Evolutionary conservation across 2,113 vertebrate genomes (phyloP).

Genomic region (Hippocampus barbouri): DNA sequence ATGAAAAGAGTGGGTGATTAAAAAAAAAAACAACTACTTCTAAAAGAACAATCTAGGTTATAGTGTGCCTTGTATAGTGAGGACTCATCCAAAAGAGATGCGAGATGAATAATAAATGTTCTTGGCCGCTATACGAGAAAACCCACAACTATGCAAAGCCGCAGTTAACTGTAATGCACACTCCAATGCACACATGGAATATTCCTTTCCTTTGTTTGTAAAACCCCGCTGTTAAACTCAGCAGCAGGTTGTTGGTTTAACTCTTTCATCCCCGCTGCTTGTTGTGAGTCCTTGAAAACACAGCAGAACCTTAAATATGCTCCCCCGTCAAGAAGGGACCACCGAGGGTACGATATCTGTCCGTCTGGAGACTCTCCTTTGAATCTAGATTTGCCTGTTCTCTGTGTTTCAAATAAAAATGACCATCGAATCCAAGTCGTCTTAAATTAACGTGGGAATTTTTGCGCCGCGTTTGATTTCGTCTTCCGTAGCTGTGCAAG

Average conservation of each 20-base stretch:
- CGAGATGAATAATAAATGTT: constrained; percentile 1
- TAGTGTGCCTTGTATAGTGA: neutral
- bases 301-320: constrained; percentile 23
- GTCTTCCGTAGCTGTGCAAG: constrained; percentile 34
- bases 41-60: neutral
- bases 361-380: constrained; percentile 14
- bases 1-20: neutral
- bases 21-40: neutral
- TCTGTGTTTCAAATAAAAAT: neutral
- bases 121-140: neutral
- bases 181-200: constrained; percentile 40
- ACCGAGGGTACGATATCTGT: constrained; percentile 31
- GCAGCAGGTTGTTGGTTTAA: constrained; percentile 45
- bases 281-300: constrained; percentile 39
- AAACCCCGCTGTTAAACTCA: constrained; percentile 44
- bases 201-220: constrained; percentile 30
- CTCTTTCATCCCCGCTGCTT: constrained; percentile 29
- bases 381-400: neutral
- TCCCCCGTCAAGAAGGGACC: constrained; percentile 26
- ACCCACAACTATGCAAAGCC: neutral
- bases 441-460: constrained; percentile 21
- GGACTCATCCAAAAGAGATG: neutral
- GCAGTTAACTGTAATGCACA: neutral
- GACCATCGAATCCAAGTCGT: neutral
- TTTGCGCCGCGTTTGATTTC: constrained; percentile 7